A percentile compares a stretch with the other conserved stretches of the same genome.
These are phyloP conservation scores for Cyrtonyx montezumae DNA, from an alignment of 2,113 vertebrate species.

Conservation along the genomic window DNA sequence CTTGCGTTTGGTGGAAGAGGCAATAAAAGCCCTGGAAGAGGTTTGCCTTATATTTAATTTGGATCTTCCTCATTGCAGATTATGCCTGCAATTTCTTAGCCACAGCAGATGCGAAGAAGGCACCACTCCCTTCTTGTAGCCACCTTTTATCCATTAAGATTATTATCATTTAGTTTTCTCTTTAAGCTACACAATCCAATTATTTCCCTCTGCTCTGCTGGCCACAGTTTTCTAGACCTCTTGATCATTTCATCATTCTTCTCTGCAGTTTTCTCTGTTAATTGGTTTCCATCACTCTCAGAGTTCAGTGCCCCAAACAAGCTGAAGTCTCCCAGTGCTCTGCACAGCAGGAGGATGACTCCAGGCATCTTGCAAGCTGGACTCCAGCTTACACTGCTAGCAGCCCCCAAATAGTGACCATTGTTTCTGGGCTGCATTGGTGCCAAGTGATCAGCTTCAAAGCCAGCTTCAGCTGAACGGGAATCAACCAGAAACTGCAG, in stretches of 20 bases:
- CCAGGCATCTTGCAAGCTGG: neutral
- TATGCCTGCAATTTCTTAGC: neutral
- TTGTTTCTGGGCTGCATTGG: neutral
- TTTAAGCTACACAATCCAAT: neutral
- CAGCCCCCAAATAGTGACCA: neutral
- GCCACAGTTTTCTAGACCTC: neutral
- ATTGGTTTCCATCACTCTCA: neutral
- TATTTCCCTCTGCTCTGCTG: neutral
- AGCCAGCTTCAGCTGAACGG: neutral
- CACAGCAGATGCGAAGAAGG: neutral
- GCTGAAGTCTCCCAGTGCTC: neutral
- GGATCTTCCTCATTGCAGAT: neutral
- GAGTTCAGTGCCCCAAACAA: neutral
- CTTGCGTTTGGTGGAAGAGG: neutral
- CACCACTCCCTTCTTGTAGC: neutral
- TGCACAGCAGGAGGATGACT: neutral
- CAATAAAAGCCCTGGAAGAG: neutral
- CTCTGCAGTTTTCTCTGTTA: neutral
- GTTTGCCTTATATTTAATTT: neutral
- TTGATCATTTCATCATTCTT: neutral
- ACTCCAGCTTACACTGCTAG: fast-evolving
- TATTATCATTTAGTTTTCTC: neutral
- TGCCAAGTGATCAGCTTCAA: neutral
- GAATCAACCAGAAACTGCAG: neutral
- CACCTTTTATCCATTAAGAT: neutral